Base-by-base conservation (phyloP, 2,797 vertebrate genomes). In the Cirrhinus molitorella region DNA sequence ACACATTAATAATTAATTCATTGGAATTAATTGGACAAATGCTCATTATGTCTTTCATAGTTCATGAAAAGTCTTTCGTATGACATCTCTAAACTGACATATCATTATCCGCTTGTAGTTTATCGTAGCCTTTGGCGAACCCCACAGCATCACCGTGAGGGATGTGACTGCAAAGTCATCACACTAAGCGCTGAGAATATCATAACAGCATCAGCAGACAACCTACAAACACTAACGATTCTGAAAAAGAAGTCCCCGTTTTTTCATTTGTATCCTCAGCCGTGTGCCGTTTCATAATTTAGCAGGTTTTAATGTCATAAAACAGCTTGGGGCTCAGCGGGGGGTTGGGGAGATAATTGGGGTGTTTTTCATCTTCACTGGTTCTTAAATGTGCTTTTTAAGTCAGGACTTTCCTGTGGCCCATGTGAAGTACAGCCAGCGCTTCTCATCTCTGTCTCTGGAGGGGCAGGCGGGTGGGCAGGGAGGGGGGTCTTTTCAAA, bases 241-340 rank as follows among this genome's bases (percentile, higher is more conserved):
- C 70, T 21, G 37, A 68, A 86, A n/a, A 82, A 88, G 80, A 72
- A 68, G 23, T 76, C 82, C 28, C 59, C 5, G 37, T 70, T 34
- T 59, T 63, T 94, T 93, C 92, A 91, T 94, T 80, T 79, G 88
- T 88, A 88, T 93, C 91, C 90, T 85, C 89, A 87, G 92, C 88
- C 89, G 81, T 89, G 87, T 92, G 91, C 81, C 84, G 91, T 85
- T 95, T 86, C 90, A 92, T 96, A 96, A 95, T 96, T 96, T 93
- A 95, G 83, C 79, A 93, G 93, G 88, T 94, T 94, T 94, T 95
- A 95, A 96, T 96, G 93, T 94, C 92, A 94, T 92, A 94, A 95
- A 95, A 89, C 94, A 96, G 94, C 91, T 94, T 92, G 91, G 90
- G 90, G 92, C 91, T 92, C 94, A 92, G 92, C 85, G 90, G 91